Percentiles rank a stretch among this genome's conserved stretches.
These are phyloP conservation scores for Campaea margaritaria DNA, from an alignment of 2,888 invertebrate genomes.

Conservation along the genomic window DNA sequence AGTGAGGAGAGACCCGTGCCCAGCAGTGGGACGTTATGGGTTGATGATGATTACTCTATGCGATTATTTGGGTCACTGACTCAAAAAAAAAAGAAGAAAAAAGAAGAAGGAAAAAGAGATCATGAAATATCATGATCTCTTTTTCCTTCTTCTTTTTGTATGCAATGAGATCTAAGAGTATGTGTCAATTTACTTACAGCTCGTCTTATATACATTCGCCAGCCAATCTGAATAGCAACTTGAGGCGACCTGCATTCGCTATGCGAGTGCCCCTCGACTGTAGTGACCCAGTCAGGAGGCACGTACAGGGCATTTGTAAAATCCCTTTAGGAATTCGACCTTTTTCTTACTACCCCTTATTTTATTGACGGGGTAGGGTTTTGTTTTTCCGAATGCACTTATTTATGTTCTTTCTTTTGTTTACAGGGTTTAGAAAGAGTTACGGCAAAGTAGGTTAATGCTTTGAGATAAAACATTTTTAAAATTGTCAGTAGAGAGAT, in stretches of 20 bases:
- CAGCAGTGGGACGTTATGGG: too few relatives aligned
- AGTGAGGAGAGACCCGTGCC: too few relatives aligned
- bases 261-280: conserved; percentile 23
- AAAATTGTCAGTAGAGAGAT: too few relatives aligned
- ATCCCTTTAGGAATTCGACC: conserved; percentile 50
- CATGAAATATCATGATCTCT: too few relatives aligned
- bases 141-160: too few relatives aligned
- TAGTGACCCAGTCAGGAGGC: conserved; percentile 55
- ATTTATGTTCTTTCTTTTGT: conserved; percentile 32
- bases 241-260: conserved; percentile 11
- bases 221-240: conserved; percentile 36
- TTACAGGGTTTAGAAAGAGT: conserved; percentile 5
- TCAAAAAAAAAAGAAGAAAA: too few relatives aligned
- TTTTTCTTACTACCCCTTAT: conserved; percentile 51
- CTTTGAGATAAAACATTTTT: too few relatives aligned
- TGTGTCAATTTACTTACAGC: background rate
- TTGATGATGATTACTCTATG: too few relatives aligned
- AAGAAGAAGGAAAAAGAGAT: too few relatives aligned
- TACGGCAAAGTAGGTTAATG: background rate
- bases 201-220: background rate
- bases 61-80: too few relatives aligned
- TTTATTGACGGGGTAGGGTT: conserved; percentile 52
- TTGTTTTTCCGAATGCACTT: conserved; percentile 45
- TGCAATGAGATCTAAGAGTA: too few relatives aligned
- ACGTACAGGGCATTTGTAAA: conserved; percentile 63